Conservation (phyloP, 35 echinoderm and acorn worm species). For the Apostichopus japonicus region DNA sequence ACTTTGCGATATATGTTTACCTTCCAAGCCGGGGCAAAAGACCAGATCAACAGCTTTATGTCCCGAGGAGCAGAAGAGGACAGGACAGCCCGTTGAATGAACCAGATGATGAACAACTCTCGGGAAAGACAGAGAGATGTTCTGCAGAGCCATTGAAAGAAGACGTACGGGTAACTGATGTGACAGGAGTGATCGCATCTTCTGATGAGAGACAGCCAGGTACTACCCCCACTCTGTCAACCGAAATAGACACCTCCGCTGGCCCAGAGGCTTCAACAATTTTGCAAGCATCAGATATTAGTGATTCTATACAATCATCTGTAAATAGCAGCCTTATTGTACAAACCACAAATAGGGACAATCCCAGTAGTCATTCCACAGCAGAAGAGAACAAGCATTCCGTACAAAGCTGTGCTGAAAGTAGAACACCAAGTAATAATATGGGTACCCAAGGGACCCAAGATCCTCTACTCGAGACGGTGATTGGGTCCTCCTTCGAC, state of each 20-base stretch:
- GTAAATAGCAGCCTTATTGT: background rate
- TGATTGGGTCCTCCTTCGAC: background rate
- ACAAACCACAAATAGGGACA: background rate
- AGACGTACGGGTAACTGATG: background rate
- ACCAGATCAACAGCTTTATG: constrained; percentile 36
- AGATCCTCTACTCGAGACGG: background rate
- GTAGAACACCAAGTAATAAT: background rate
- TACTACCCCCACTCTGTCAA: background rate
- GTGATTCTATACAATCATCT: background rate
- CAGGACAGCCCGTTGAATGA: background rate
- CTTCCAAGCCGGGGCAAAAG: background rate
- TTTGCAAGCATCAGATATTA: background rate
- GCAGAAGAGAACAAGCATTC: background rate
- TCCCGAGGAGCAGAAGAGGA: background rate
- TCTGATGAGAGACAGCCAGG: background rate
- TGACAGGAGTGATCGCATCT: background rate
- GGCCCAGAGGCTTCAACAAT: background rate
- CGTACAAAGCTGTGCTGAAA: background rate
- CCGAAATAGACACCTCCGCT: background rate
- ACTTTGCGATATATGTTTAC: background rate
- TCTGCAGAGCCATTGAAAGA: background rate
- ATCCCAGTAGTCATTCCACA: background rate
- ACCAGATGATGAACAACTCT: background rate
- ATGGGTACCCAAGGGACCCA: background rate
- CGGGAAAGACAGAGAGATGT: background rate